These are phyloP conservation scores for Gnatocerus cornutus DNA, from an alignment of 2,888 invertebrate genomes.

Conservation along the genomic window DNA sequence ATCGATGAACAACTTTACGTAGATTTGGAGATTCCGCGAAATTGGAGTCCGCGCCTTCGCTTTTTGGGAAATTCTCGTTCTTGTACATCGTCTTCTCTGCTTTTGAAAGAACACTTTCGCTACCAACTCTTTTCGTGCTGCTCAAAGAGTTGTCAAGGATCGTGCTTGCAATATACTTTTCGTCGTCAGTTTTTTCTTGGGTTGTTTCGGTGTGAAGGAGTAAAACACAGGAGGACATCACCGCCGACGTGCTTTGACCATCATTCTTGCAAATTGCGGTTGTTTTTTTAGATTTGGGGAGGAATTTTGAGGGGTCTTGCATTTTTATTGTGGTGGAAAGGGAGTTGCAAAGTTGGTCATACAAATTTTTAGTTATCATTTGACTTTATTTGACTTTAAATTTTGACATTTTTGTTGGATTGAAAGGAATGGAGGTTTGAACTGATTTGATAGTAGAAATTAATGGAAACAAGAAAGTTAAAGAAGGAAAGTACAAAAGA, in stretches of 20 bases:
- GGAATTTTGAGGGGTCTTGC: constrained; percentile 8
- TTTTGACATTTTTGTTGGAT: too few species aligned
- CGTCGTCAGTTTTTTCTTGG: neutral
- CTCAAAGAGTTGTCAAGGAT: neutral
- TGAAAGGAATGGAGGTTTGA: too few species aligned
- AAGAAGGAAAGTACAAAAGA: too few species aligned
- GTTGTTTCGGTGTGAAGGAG: constrained; percentile 9
- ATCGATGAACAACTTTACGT: constrained; percentile 15
- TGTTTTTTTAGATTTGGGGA: constrained; percentile 18
- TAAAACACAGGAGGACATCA: neutral
- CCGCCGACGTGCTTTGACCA: neutral
- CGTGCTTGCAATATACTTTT: constrained; percentile 12
- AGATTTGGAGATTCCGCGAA: constrained; percentile 6
- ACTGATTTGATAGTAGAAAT: too few species aligned
- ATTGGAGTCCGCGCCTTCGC: neutral
- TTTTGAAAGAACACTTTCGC: neutral
- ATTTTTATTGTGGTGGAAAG: neutral
- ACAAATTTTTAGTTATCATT: too few species aligned
- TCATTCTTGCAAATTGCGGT: constrained; percentile 17
- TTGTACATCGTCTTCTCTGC: neutral
- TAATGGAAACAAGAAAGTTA: too few species aligned
- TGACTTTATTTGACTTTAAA: too few species aligned
- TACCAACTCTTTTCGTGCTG: neutral
- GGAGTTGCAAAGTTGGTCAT: too few species aligned
- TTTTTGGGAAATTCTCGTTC: constrained; percentile 5